These are phyloP conservation scores for Poeciliopsis paucimaculata DNA, from an alignment of 2,797 vertebrate genomes.

Conservation along the genomic window DNA sequence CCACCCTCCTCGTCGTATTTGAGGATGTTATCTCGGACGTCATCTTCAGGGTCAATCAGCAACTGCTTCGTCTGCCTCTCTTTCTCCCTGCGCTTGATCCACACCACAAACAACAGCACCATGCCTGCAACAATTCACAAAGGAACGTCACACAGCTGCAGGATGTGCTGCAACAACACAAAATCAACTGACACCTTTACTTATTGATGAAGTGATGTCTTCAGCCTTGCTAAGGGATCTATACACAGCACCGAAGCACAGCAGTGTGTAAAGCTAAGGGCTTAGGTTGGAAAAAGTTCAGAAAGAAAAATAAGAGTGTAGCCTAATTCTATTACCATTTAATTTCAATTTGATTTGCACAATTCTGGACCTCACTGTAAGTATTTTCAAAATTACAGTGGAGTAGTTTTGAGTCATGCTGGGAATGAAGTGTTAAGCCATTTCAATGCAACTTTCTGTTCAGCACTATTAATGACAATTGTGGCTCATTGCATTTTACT, in stretches of 20 bases:
- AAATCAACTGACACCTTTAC: not conserved
- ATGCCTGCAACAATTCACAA: conserved; percentile 79
- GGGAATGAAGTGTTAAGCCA: not conserved
- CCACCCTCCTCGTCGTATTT: conserved; percentile 95
- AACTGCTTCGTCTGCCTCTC: conserved; percentile 94
- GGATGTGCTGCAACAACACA: not conserved
- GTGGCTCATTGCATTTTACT: not conserved
- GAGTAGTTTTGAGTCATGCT: not conserved
- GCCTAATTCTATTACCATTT: not conserved
- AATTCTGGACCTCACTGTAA: not conserved
- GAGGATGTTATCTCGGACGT: conserved; percentile 94
- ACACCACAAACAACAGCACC: conserved; percentile 91
- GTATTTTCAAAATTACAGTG: not conserved
- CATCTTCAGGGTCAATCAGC: conserved; percentile 94
- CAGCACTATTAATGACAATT: not conserved
- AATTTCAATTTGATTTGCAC: not conserved
- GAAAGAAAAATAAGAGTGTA: not conserved
- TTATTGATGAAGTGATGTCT: not conserved
- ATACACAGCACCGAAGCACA: not conserved
- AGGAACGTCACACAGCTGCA: not conserved
- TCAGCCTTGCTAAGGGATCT: not conserved
- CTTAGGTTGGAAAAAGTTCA: not conserved
- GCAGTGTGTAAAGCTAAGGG: not conserved
- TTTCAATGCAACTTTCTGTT: not conserved
- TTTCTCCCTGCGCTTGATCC: conserved; percentile 92